A percentile compares a stretch with the other conserved stretches of the same genome.
Conservation (phyloP, 1,140 invertebrate genomes). For the Bombyx mandarina region DNA sequence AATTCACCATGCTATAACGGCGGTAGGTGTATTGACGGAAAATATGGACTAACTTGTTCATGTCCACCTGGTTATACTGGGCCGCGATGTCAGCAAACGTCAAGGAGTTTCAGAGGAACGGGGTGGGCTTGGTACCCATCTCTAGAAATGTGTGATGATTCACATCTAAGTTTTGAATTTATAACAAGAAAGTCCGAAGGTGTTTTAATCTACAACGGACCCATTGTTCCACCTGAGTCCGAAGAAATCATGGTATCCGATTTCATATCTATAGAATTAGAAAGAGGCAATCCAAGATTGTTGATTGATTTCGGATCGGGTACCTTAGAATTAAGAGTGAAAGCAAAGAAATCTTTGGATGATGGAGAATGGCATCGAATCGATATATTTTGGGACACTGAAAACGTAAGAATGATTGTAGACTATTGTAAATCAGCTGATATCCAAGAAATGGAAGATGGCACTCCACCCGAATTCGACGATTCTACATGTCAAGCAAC, state of each 20-base stretch:
- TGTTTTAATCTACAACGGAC: slow-evolving; percentile 96
- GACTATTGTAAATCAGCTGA: slow-evolving; percentile 92
- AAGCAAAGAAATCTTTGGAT: slow-evolving; percentile 88
- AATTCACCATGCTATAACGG: slow-evolving; percentile 95
- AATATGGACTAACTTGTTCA: slow-evolving; percentile 88
- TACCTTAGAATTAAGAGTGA: slow-evolving; percentile 89
- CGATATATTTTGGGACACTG: slow-evolving; percentile 96
- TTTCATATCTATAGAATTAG: slow-evolving; percentile 94
- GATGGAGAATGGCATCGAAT: slow-evolving; percentile 97
- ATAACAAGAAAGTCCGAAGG: slow-evolving; percentile 92
- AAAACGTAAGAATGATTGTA: slow-evolving; percentile 91
- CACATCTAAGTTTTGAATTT: slow-evolving; percentile 95
- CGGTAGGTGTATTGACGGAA: slow-evolving; percentile 91
- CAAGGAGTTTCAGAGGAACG: slow-evolving; percentile 91
- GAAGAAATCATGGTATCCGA: slow-evolving; percentile 92
- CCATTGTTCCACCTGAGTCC: slow-evolving; percentile 90
- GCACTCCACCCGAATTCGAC: slow-evolving; percentile 87
- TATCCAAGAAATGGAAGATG: slow-evolving; percentile 90
- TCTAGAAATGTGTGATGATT: slow-evolving; percentile 95
- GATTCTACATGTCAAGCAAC: slow-evolving; percentile 89
- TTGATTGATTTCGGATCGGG: slow-evolving; percentile 97
- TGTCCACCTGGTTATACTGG: slow-evolving; percentile 94
- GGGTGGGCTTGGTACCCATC: slow-evolving; percentile 97
- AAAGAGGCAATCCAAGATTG: slow-evolving; percentile 90
- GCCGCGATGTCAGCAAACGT: slow-evolving; percentile 95